phyloP scores from a whole-genome alignment of 1,140 invertebrate species.

The Trinorchestia longiramus region DNA sequence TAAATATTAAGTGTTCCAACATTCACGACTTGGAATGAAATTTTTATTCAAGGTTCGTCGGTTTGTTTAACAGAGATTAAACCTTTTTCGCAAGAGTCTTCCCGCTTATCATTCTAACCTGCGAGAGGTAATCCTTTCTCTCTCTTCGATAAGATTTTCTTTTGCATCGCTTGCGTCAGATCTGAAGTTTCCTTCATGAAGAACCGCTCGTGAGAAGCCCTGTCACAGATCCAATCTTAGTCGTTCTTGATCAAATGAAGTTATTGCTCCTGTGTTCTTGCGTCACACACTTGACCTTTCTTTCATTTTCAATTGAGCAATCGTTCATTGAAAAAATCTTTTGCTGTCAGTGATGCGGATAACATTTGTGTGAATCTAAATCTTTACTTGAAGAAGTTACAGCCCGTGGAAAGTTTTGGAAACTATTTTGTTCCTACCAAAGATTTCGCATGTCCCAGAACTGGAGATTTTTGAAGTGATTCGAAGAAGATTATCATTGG shows the following conservation, averaged over 20 bases:
- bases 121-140: slow-evolving; percentile 4
- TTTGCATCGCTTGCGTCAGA: background rate
- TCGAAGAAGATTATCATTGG: background rate
- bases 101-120: background rate
- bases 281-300: slow-evolving; percentile 22
- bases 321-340: background rate
- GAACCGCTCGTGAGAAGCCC: slow-evolving; percentile 10
- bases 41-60: background rate
- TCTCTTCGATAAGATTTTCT: background rate
- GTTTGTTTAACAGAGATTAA: background rate
- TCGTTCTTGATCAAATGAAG: background rate
- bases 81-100: background rate
- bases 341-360: background rate
- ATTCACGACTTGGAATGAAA: background rate
- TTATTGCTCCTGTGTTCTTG: background rate
- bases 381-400: background rate
- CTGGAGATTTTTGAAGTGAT: background rate
- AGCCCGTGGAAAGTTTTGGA: background rate
- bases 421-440: background rate
- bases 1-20: background rate
- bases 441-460: background rate
- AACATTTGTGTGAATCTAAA: background rate
- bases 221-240: background rate
- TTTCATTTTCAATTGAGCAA: background rate
- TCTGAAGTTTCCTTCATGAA: background rate